Evolutionary conservation across 2,797 vertebrate genomes (phyloP).

Genomic region (Kryptopterus vitreolus): DNA sequence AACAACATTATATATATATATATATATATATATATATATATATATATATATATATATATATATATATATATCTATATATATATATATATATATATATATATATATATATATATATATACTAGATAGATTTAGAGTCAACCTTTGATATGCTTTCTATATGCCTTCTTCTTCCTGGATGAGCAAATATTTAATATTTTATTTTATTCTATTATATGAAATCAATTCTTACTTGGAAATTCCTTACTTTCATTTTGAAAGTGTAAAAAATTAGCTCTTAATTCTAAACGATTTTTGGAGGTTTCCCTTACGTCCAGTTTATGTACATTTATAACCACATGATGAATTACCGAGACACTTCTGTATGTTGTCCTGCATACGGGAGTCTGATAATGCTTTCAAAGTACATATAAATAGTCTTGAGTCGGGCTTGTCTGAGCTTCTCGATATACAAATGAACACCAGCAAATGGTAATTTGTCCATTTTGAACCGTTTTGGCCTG

Average conservation of each 20-base stretch:
- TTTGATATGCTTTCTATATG: not conserved
- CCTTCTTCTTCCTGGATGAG: not conserved
- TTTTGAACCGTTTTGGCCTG: constrained; percentile 57
- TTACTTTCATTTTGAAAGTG: not conserved
- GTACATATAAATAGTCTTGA: not conserved
- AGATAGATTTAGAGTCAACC: not conserved
- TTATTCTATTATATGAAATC: not conserved
- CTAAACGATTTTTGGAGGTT: not conserved
- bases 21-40: too few relatives aligned
- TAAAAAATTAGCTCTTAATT: not conserved
- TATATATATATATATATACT: too few relatives aligned
- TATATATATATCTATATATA: too few relatives aligned
- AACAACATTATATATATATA: too few relatives aligned
- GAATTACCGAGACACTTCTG: not conserved
- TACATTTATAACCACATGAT: not conserved
- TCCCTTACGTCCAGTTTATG: not conserved
- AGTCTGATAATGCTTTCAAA: constrained; percentile 2
- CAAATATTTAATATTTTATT: not conserved
- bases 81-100: too few relatives aligned
- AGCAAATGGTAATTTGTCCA: constrained; percentile 76
- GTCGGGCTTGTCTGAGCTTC: constrained; percentile 69
- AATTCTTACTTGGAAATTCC: not conserved
- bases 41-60: too few relatives aligned
- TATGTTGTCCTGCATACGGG: too few relatives aligned
- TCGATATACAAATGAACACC: constrained; percentile 54